Base-by-base conservation (phyloP, 2,113 vertebrate species). In the Saimiri boliviensis region DNA sequence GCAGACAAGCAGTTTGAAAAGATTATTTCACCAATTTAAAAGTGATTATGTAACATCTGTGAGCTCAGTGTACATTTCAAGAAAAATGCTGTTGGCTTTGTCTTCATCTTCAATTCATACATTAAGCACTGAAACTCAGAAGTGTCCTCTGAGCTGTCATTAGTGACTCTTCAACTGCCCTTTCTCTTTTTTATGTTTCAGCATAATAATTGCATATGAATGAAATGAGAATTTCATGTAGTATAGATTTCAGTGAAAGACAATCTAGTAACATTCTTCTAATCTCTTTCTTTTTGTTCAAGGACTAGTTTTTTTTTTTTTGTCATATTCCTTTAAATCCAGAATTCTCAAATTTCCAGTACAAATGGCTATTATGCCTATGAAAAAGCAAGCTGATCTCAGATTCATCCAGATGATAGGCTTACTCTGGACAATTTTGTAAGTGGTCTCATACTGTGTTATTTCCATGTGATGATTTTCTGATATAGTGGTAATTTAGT, bases 1-100 rank as follows among this genome's bases (percentile, higher is more conserved):
- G 20, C 52, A 79, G 80, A 92, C 73, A 73, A 76, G 45, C 87
- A 95, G 97, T 97, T 96, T 90, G 94, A 92, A 95, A 86, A 96
- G 92, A 97, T 96, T 90, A 93, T 82, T 93, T 54, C 6, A 73
- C 74, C 66, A 93, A 71, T 95, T 95, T 89, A 94, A 96, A 84
- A 85, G 96, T 77, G 89, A 92, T 96, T 95, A 63, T 56, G 16
- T 79, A 92, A 95, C 90, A 95, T 92, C 84, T 97, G 84, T 90
- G 87, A 96, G 92, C 32, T 95, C 71, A 56, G 58, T 71, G 56
- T 89, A 85, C 35, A 74, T 91, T 92, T 96, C 84, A 95, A 86
- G 90, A 63, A 97, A 95, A 92, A 95, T 47, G 40, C 70, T 60
- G 11, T 73, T 95, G 89, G 82, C 82, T 94, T 84, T 84, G 49